These are phyloP conservation scores for Tamandua tetradactyla DNA, from an alignment of 2,797 vertebrate species.

Conservation along the genomic window DNA sequence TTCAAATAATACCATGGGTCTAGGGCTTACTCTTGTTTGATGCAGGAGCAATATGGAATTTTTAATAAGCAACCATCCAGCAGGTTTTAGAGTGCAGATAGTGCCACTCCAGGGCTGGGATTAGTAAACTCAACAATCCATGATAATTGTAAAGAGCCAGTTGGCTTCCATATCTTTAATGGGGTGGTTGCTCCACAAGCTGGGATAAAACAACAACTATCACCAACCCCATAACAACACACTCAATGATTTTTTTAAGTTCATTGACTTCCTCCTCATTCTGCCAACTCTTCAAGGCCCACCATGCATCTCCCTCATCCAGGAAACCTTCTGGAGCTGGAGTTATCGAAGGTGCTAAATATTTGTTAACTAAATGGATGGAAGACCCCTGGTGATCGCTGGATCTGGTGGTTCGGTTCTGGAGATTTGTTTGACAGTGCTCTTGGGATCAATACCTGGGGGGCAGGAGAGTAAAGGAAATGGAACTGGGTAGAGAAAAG, in stretches of 20 bases:
- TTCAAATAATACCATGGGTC: not conserved
- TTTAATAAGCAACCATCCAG: not conserved
- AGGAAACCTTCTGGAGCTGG: not conserved
- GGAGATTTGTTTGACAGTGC: conserved; percentile 27
- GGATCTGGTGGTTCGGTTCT: not conserved
- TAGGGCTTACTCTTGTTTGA: not conserved
- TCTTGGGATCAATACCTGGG: not conserved
- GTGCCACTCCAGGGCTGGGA: not conserved
- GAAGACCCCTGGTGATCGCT: not conserved
- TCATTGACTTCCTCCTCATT: not conserved
- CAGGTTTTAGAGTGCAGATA: not conserved
- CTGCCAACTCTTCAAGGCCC: not conserved
- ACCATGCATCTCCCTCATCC: not conserved
- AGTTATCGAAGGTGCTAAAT: not conserved
- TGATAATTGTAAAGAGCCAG: not conserved
- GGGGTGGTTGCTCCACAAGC: not conserved
- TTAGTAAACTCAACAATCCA: not conserved
- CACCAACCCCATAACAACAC: not conserved
- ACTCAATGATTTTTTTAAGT: not conserved
- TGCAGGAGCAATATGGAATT: not conserved
- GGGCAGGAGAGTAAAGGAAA: not conserved
- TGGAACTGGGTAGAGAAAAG: not conserved
- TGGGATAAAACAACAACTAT: not conserved
- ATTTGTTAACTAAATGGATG: not conserved
- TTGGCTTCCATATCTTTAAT: not conserved